A percentile compares a stretch with the other conserved stretches of the same genome.
These are phyloP conservation scores for Epinotia nisella DNA, from an alignment of 2,888 invertebrate genomes.

Conservation along the genomic window DNA sequence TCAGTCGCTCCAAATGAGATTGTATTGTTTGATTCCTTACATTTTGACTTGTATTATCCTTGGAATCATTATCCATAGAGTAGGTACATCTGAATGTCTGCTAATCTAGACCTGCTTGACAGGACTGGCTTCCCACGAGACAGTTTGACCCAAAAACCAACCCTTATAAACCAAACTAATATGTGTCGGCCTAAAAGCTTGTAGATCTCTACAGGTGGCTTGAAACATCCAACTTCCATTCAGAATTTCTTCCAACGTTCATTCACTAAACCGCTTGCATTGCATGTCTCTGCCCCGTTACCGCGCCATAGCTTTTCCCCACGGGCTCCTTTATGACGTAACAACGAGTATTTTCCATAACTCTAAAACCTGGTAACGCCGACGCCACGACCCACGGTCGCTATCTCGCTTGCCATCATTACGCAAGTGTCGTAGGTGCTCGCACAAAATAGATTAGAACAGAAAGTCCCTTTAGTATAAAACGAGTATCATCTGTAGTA, in stretches of 20 bases:
- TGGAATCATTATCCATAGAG: too few relatives aligned
- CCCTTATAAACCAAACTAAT: too few relatives aligned
- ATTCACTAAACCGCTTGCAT: conserved; percentile 2
- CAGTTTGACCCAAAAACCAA: too few relatives aligned
- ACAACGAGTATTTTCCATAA: conserved; percentile 19
- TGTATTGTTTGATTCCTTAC: too few relatives aligned
- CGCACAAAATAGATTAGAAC: conserved; percentile 21
- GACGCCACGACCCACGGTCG: conserved; percentile 41
- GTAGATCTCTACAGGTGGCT: too few relatives aligned
- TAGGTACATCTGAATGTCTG: too few relatives aligned
- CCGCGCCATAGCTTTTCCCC: conserved; percentile 9
- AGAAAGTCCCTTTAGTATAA: conserved; percentile 20
- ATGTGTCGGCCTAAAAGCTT: too few relatives aligned
- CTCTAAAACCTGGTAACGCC: conserved; percentile 30
- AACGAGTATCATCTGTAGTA: background rate
- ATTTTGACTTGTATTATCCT: too few relatives aligned
- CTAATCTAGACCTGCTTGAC: too few relatives aligned
- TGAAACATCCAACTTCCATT: too few relatives aligned
- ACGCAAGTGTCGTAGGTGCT: conserved; percentile 38
- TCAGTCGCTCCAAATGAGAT: too few relatives aligned
- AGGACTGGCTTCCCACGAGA: too few relatives aligned
- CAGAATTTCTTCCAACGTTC: background rate
- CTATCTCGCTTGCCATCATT: conserved; percentile 39
- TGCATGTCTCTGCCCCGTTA: conserved; percentile 10
- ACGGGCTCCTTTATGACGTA: conserved; percentile 20